A percentile compares a stretch with the other conserved stretches of the same genome.
These are phyloP conservation scores for Hesperia comma DNA, from an alignment of 2,888 invertebrate species.

Conservation along the genomic window DNA sequence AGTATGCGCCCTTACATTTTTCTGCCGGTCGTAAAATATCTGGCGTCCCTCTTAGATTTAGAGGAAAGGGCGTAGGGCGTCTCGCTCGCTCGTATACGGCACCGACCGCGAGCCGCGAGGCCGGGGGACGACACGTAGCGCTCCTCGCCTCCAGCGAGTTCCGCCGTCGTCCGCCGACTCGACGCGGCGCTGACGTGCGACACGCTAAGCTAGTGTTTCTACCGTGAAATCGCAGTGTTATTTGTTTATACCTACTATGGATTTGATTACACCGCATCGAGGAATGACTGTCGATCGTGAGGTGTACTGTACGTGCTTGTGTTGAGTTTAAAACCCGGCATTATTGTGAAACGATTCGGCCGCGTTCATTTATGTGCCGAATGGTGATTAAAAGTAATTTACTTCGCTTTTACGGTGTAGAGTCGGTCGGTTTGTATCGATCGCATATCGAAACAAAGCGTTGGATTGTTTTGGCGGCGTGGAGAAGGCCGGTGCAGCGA, in stretches of 20 bases:
- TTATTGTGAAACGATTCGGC: slow-evolving; percentile 70
- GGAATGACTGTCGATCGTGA: slow-evolving; percentile 63
- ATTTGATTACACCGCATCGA: slow-evolving; percentile 64
- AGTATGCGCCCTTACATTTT: slow-evolving; percentile 73
- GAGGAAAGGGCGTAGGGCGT: slow-evolving; percentile 43
- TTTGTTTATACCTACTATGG: slow-evolving; percentile 78
- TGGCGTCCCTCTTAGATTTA: slow-evolving; percentile 43
- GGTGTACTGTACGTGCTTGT: slow-evolving; percentile 69
- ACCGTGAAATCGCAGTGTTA: slow-evolving; percentile 76
- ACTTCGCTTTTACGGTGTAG: slow-evolving; percentile 78
- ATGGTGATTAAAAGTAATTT: slow-evolving; percentile 82
- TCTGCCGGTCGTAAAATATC: slow-evolving; percentile 62
- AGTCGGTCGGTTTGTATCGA: slow-evolving; percentile 74
- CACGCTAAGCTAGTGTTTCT: slow-evolving; percentile 71
- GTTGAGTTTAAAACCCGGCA: slow-evolving; percentile 60
- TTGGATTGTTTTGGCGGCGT: slow-evolving; percentile 71
- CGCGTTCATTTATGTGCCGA: slow-evolving; percentile 77
- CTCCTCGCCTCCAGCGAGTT: slow-evolving; percentile 65
- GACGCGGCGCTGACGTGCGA: slow-evolving; percentile 80
- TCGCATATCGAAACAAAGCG: slow-evolving; percentile 73
- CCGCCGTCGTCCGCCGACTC: slow-evolving; percentile 79
- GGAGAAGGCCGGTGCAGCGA: slow-evolving; percentile 56
- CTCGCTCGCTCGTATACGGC: slow-evolving; percentile 61
- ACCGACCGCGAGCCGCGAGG: slow-evolving; percentile 58
- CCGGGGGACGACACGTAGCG: slow-evolving; percentile 76